Percentiles rank a stretch among this genome's conserved stretches.
Conservation (phyloP, 1,140 invertebrate genomes). For the Zophobas morio region DNA sequence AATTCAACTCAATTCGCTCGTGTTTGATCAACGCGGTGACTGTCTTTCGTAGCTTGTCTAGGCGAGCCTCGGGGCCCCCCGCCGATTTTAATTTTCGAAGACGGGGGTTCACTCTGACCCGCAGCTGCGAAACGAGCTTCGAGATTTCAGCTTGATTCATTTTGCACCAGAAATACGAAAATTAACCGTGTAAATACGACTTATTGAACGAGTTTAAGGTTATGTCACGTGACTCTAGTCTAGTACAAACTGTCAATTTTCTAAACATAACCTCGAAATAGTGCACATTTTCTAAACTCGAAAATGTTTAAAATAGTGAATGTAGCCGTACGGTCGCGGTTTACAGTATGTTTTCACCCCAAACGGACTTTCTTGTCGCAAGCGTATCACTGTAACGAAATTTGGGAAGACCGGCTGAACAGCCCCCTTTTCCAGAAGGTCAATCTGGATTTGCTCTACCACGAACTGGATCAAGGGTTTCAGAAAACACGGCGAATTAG, state of each 20-base stretch:
- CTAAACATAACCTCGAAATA: slow-evolving; percentile 9
- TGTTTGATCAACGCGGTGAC: slow-evolving; percentile 90
- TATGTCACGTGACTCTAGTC: not conserved
- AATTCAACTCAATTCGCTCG: slow-evolving; percentile 90
- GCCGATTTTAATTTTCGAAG: slow-evolving; percentile 75
- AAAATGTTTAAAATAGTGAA: slow-evolving; percentile 36
- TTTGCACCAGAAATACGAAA: not conserved
- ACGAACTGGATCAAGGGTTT: slow-evolving; percentile 75
- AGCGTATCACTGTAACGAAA: slow-evolving; percentile 77
- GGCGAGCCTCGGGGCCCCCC: slow-evolving; percentile 82
- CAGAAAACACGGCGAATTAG: slow-evolving; percentile 71
- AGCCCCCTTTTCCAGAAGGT: slow-evolving; percentile 76
- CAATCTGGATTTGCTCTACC: slow-evolving; percentile 75
- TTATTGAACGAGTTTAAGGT: no score
- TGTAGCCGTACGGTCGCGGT: not conserved
- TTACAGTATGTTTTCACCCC: not conserved
- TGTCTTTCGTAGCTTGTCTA: slow-evolving; percentile 83
- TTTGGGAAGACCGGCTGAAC: slow-evolving; percentile 76
- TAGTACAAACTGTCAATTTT: not conserved
- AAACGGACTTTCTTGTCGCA: slow-evolving; percentile 73
- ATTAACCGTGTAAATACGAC: no score
- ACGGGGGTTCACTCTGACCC: slow-evolving; percentile 74
- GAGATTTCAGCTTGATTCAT: slow-evolving; percentile 86
- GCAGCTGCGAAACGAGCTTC: slow-evolving; percentile 82
- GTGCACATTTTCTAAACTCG: not conserved